Evolutionary conservation across 2,888 invertebrate genomes (phyloP).

Genomic region (Creontiades dilutus): DNA sequence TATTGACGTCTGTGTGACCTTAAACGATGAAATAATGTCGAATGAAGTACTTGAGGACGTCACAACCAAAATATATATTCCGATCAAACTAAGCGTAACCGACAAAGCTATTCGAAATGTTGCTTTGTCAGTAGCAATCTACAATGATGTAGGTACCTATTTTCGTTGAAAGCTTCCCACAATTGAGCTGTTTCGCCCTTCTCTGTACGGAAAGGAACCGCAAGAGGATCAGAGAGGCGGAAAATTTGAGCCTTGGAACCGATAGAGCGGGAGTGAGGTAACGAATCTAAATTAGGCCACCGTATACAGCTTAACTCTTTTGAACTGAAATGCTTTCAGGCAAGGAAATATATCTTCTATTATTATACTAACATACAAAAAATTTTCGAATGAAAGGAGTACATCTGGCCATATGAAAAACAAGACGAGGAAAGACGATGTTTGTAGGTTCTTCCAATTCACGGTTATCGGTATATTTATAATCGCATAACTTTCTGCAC

Average conservation of each 20-base stretch:
- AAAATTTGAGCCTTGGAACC: background rate
- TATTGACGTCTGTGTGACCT: too few species aligned
- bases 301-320: background rate
- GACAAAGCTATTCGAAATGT: background rate
- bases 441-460: too few species aligned
- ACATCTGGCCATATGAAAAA: too few species aligned
- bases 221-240: conserved; percentile 34
- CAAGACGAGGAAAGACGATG: too few species aligned
- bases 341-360: background rate
- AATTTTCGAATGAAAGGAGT: too few species aligned
- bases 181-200: background rate
- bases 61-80: too few species aligned
- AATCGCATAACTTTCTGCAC: too few species aligned
- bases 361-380: too few species aligned
- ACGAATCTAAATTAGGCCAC: background rate
- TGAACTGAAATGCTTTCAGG: background rate
- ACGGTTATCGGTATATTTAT: too few species aligned
- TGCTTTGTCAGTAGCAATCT: conserved; percentile 1
- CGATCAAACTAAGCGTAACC: too few species aligned
- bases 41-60: too few species aligned
- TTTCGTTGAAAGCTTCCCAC: background rate
- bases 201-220: conserved; percentile 10
- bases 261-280: background rate
- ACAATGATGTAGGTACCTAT: background rate
- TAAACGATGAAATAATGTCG: too few species aligned